Evolutionary conservation across 92 coral and sea anemone genomes (phyloP).

Genomic region (Heliopora coerulea): DNA sequence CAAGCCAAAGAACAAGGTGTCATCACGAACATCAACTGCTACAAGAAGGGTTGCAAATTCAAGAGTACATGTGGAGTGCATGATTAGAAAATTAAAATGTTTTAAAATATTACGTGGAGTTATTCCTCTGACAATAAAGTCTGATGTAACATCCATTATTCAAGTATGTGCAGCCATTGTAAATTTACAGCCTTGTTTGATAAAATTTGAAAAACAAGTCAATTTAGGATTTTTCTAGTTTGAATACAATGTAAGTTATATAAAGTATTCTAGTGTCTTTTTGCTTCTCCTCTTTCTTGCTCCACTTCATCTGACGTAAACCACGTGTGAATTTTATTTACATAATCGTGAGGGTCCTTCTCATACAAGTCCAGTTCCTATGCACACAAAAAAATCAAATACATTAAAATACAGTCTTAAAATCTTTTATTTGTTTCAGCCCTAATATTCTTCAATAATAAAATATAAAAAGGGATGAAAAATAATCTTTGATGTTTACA

Average conservation of each 20-base stretch:
- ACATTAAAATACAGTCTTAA: too few relatives aligned
- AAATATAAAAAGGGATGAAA: background rate
- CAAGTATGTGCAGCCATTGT: conserved; percentile 68
- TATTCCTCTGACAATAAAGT: conserved; percentile 71
- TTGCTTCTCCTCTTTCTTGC: conserved; percentile 31
- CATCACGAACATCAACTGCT: conserved; percentile 78
- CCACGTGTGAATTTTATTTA: conserved; percentile 50
- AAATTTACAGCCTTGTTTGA: conserved; percentile 59
- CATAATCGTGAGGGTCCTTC: conserved; percentile 43
- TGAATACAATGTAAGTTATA: background rate
- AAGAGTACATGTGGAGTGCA: conserved; percentile 77
- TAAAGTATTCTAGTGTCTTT: conserved; percentile 8
- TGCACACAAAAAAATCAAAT: too few relatives aligned
- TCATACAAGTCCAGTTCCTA: conserved; percentile 59
- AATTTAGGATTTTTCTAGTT: background rate
- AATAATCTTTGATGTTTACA: background rate
- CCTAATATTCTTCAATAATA: too few relatives aligned
- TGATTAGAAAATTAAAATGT: conserved; percentile 64
- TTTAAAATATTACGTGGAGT: conserved; percentile 63
- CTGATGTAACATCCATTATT: conserved; percentile 60
- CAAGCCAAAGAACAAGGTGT: conserved; percentile 60
- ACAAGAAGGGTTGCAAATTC: conserved; percentile 72
- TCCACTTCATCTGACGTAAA: conserved; percentile 51
- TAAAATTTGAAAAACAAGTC: background rate
- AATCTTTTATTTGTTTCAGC: too few relatives aligned